Conservation (phyloP, 2,113 vertebrate genomes). For the Gadus chalcogrammus region DNA sequence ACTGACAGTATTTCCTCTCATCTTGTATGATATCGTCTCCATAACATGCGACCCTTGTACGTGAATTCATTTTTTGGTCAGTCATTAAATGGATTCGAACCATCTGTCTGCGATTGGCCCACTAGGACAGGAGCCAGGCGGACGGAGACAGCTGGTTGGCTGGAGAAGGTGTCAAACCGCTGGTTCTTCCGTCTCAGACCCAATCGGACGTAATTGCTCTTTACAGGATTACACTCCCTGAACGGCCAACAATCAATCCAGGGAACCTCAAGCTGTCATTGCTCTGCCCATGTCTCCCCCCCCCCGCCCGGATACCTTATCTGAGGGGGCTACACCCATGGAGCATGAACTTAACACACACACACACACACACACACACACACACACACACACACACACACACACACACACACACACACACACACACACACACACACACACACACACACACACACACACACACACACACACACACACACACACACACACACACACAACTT, state of each 20-base stretch:
- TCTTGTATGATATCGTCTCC: no score
- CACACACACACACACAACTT: no score
- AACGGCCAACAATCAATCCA: conserved; percentile 21
- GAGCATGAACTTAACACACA: conserved; percentile 25
- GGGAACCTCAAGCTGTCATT: conserved; percentile 6
- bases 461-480: no score
- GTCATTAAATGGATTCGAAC: not conserved
- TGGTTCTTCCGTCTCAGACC: conserved; percentile 14
- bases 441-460: conserved; percentile 8
- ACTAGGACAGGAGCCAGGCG: conserved; percentile 7
- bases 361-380: conserved; percentile 7
- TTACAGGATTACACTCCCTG: conserved; percentile 38
- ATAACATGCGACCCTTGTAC: not conserved
- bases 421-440: not conserved
- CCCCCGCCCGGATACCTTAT: not conserved
- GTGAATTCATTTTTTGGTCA: not conserved
- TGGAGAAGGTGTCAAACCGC: not conserved
- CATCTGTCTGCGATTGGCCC: not conserved
- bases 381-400: not conserved
- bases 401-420: no score
- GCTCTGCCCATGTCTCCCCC: conserved; percentile 1
- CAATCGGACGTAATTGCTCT: conserved; percentile 34
- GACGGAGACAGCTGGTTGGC: conserved; percentile 34
- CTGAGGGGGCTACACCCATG: not conserved
- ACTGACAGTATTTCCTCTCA: no score